phyloP scores from a whole-genome alignment of 1,140 invertebrate species.

The Cherax destructor region DNA sequence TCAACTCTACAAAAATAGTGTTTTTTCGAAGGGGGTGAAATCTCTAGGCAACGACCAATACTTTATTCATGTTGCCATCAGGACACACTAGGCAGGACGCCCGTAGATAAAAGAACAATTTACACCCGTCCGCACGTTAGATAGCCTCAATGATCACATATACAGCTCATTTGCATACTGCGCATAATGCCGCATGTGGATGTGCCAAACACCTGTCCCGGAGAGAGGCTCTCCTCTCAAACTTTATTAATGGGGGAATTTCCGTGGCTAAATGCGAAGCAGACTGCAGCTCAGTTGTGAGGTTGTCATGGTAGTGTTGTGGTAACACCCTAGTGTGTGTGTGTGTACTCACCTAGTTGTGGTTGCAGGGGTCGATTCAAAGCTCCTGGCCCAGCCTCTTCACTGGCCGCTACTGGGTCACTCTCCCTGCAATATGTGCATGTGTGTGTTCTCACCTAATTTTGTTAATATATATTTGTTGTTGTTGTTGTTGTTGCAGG shows the following conservation, averaged over 20 bases:
- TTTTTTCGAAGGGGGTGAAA: not conserved
- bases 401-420: too few relatives aligned
- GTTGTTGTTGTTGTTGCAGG: too few relatives aligned
- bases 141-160: not conserved
- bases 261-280: not conserved
- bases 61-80: not conserved
- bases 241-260: not conserved
- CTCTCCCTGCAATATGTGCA: too few relatives aligned
- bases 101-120: slow-evolving; percentile 16
- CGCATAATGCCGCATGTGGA: not conserved
- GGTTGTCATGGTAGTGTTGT: too few relatives aligned
- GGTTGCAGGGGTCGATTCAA: too few relatives aligned
- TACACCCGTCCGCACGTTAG: not conserved
- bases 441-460: not conserved
- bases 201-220: not conserved
- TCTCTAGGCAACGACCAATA: not conserved
- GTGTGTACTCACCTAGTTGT: too few relatives aligned
- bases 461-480: too few relatives aligned
- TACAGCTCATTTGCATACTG: not conserved
- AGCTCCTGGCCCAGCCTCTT: too few relatives aligned
- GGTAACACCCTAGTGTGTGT: too few relatives aligned
- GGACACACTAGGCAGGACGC: not conserved
- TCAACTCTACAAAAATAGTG: not conserved
- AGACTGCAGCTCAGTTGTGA: not conserved
- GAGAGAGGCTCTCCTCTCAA: not conserved